These are phyloP conservation scores for Rhincodon typus DNA, from an alignment of 2,797 vertebrate species.

Conservation along the genomic window DNA sequence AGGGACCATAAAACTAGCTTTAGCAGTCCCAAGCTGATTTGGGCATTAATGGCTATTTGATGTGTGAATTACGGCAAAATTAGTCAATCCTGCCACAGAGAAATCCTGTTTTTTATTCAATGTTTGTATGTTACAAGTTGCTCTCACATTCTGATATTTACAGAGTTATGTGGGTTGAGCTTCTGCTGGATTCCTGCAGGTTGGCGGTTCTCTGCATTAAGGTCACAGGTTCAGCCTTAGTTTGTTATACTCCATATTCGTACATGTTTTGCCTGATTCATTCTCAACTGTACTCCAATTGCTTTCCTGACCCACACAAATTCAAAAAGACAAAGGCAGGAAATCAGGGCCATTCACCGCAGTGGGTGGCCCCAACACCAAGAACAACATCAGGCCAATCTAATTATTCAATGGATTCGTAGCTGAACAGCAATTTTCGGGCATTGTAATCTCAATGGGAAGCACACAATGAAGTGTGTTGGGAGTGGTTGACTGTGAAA, in stretches of 20 bases:
- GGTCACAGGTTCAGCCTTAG: not conserved
- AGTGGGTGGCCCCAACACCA: not conserved
- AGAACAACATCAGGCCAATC: not conserved
- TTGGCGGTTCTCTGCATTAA: not conserved
- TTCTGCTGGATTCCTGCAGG: not conserved
- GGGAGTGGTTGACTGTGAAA: not conserved
- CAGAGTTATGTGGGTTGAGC: not conserved
- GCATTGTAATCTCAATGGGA: not conserved
- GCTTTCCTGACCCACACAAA: not conserved
- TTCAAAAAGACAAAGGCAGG: not conserved
- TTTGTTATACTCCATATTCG: not conserved
- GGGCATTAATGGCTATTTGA: not conserved
- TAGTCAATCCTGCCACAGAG: not conserved
- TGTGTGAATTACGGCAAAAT: not conserved
- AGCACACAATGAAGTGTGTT: too few relatives aligned
- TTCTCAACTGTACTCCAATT: not conserved
- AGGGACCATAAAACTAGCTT: not conserved
- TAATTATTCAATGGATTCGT: not conserved
- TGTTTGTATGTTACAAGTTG: not conserved
- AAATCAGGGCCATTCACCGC: not conserved
- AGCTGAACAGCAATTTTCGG: not conserved
- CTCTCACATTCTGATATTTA: not conserved
- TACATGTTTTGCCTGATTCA: not conserved
- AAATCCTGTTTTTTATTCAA: not conserved
- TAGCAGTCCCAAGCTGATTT: not conserved